These are phyloP conservation scores for Catocala sponsa DNA, from an alignment of 2,888 invertebrate genomes.

Conservation along the genomic window DNA sequence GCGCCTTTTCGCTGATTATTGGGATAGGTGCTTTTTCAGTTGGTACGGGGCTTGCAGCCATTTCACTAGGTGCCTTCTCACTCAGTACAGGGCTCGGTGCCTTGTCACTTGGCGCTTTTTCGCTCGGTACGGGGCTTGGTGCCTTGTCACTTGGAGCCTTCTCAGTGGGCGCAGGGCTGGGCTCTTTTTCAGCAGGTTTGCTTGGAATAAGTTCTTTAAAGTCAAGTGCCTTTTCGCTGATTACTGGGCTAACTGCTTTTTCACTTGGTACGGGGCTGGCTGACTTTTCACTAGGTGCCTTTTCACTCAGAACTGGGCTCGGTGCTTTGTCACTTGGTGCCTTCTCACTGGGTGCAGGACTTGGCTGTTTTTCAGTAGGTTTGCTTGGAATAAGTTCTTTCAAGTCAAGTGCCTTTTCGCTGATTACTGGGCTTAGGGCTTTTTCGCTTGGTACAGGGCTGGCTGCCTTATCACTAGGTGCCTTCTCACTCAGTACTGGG, in stretches of 20 bases:
- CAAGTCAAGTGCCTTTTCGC: constrained; percentile 16
- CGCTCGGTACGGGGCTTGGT: constrained; percentile 11
- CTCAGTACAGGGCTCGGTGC: too few relatives aligned
- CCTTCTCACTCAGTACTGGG: background rate
- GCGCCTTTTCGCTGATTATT: constrained; percentile 1
- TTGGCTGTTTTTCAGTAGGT: background rate
- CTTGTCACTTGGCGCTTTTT: constrained; percentile 5
- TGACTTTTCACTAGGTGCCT: background rate
- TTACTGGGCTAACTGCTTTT: constrained; percentile 11
- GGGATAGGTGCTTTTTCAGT: background rate
- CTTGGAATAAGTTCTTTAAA: too few relatives aligned
- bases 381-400: background rate
- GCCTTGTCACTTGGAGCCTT: too few relatives aligned
- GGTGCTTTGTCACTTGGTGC: constrained; percentile 17
- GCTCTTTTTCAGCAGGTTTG: constrained; percentile 1
- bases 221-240: too few relatives aligned
- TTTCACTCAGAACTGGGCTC: background rate
- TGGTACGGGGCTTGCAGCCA: background rate
- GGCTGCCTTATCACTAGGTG: constrained; percentile 2
- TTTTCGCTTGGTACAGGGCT: constrained; percentile 16
- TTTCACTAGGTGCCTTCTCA: background rate
- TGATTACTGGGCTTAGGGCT: constrained; percentile 10
- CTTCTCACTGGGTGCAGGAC: constrained; percentile 16
- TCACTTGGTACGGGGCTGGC: constrained; percentile 14
- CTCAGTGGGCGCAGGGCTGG: too few relatives aligned